phyloP scores from a whole-genome alignment of 2,113 vertebrate genomes.

The Mystacornis crossleyi region DNA sequence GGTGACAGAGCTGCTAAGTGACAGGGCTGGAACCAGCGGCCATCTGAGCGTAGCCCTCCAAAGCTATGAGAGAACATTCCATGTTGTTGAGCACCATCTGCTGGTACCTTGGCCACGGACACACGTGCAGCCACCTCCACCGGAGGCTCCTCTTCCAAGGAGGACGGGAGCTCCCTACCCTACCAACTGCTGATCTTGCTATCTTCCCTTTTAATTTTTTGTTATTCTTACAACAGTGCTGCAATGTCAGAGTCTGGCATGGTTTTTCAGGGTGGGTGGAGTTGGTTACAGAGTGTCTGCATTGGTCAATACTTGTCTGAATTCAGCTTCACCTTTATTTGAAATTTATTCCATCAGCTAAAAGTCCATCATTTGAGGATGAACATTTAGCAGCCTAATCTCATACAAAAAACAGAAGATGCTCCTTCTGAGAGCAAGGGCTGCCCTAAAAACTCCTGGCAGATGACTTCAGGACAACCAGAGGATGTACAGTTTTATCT shows the following conservation, averaged over 20 bases:
- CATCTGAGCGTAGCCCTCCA: background rate
- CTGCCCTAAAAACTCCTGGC: background rate
- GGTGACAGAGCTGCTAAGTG: background rate
- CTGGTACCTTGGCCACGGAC: background rate
- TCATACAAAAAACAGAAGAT: background rate
- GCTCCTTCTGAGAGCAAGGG: background rate
- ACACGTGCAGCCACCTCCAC: background rate
- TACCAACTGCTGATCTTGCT: background rate
- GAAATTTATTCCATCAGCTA: background rate
- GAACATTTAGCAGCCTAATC: background rate
- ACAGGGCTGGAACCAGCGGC: background rate
- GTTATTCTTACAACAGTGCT: background rate
- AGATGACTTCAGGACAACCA: background rate
- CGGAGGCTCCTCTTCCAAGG: background rate
- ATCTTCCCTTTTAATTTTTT: background rate
- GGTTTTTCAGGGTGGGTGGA: background rate
- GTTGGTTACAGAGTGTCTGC: background rate
- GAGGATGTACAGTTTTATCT: background rate
- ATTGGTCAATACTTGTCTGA: background rate
- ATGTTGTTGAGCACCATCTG: constrained; percentile 48
- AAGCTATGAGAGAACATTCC: background rate
- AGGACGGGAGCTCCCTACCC: background rate
- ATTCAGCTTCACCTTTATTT: background rate
- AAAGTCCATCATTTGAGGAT: background rate
- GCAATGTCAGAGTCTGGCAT: background rate